Conservation (phyloP, 2,888 invertebrate genomes). For the Arge pagana region DNA sequence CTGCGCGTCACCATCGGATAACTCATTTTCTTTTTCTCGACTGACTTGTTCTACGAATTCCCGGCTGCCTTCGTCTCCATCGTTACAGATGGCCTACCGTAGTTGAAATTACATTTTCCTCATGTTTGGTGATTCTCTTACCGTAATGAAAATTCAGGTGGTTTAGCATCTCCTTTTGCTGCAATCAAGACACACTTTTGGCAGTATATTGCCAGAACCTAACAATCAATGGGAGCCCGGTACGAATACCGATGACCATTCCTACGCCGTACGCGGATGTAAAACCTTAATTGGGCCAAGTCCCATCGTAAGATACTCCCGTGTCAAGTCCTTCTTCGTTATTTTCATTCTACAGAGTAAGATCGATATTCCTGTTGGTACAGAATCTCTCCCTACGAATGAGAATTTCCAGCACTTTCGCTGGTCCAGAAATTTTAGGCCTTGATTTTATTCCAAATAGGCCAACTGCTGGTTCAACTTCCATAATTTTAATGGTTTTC, state of each 20-base stretch:
- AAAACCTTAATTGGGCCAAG: conserved; percentile 21
- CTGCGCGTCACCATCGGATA: conserved; percentile 12
- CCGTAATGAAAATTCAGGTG: conserved; percentile 15
- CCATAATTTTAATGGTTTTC: too few species aligned
- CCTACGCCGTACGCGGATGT: conserved; percentile 17
- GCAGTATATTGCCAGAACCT: conserved; percentile 23
- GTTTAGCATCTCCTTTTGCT: conserved; percentile 5
- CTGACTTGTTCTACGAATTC: conserved; percentile 7
- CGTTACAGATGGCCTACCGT: conserved; percentile 8
- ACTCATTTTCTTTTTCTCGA: conserved; percentile 12
- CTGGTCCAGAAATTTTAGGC: too few species aligned
- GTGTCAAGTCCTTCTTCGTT: conserved; percentile 15
- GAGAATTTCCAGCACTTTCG: too few species aligned
- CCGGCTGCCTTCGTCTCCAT: conserved; percentile 20
- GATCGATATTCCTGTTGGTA: too few species aligned
- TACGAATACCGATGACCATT: conserved; percentile 19
- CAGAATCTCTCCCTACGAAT: too few species aligned
- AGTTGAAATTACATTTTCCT: conserved; percentile 18
- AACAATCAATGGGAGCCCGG: conserved; percentile 23
- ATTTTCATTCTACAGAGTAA: not conserved
- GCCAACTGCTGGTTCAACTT: too few species aligned
- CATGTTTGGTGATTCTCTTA: conserved; percentile 5
- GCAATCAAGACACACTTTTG: not conserved
- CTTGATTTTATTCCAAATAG: too few species aligned
- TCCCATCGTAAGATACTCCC: conserved; percentile 20